phyloP scores from a whole-genome alignment of 2,888 invertebrate species.

The Diarsia rubi region DNA sequence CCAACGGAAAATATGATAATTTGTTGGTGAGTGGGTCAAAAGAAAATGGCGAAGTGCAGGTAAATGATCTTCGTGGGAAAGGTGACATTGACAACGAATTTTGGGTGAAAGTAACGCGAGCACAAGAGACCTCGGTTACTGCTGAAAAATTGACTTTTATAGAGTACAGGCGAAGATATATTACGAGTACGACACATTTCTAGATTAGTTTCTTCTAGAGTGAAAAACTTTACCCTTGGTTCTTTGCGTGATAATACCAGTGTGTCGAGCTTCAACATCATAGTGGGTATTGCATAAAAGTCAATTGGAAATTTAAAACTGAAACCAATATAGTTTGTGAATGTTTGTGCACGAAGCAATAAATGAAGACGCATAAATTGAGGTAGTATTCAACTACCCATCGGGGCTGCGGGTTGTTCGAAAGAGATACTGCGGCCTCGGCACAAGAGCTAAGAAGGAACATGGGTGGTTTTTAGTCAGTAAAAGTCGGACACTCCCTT shows the following conservation, averaged over 20 bases:
- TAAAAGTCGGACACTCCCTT: too few relatives aligned
- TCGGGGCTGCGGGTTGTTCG: too few relatives aligned
- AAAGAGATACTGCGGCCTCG: too few relatives aligned
- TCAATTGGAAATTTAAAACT: slow-evolving; percentile 8
- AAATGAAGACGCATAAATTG: slow-evolving; percentile 2
- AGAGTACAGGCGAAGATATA: neutral
- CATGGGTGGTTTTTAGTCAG: too few relatives aligned
- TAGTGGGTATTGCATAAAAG: neutral
- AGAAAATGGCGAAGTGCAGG: slow-evolving; percentile 36
- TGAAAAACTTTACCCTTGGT: neutral
- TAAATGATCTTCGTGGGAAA: slow-evolving; percentile 28
- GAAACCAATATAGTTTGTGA: slow-evolving; percentile 9
- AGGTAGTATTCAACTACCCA: slow-evolving; percentile 3
- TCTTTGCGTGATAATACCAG: neutral
- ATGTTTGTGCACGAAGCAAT: neutral
- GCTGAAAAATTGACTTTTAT: slow-evolving; percentile 28
- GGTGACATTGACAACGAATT: slow-evolving; percentile 23
- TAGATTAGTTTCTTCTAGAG: neutral
- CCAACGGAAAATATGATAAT: slow-evolving; percentile 50
- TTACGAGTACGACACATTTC: slow-evolving; percentile 6
- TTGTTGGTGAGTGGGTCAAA: slow-evolving; percentile 47
- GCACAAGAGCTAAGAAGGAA: too few relatives aligned
- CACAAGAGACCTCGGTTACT: slow-evolving; percentile 1
- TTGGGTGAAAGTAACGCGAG: slow-evolving; percentile 12
- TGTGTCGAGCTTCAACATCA: neutral